Percentiles rank a stretch among this genome's conserved stretches.
Evolutionary conservation across 2,888 invertebrate genomes (phyloP).

Genomic region (Drosophila ochracea): DNA sequence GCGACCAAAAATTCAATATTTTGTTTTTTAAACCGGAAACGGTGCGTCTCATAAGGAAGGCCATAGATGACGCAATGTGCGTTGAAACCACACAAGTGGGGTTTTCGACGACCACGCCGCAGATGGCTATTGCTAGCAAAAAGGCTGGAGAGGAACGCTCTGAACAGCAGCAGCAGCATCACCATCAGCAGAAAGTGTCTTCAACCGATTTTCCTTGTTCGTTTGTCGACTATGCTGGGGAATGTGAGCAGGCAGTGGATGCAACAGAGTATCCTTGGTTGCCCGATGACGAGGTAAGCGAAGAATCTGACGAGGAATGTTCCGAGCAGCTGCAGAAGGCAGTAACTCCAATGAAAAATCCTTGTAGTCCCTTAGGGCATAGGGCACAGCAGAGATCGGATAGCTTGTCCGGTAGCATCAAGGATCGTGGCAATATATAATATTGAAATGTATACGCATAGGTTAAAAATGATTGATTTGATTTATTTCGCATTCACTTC

Average conservation of each 20-base stretch:
- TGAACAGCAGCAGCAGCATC: not conserved
- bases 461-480: conserved; percentile 55
- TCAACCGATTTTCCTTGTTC: not conserved
- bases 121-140: not conserved
- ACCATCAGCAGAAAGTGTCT: not conserved
- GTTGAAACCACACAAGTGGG: not conserved
- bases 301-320: not conserved
- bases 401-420: not conserved
- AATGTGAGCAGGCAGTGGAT: not conserved
- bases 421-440: not conserved
- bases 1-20: not conserved
- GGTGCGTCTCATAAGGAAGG: not conserved
- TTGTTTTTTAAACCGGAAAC: not conserved
- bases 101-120: not conserved
- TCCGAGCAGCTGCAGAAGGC: not conserved
- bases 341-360: not conserved
- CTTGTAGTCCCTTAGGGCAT: not conserved
- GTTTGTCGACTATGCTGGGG: not conserved
- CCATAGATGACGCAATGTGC: not conserved
- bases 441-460: not conserved
- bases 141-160: not conserved
- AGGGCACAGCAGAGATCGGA: not conserved
- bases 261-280: not conserved
- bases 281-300: not conserved
- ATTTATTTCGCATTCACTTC: conserved; percentile 56